Base-by-base conservation (phyloP, 35 echinoderm and acorn worm genomes). In the Anneissia japonica region DNA sequence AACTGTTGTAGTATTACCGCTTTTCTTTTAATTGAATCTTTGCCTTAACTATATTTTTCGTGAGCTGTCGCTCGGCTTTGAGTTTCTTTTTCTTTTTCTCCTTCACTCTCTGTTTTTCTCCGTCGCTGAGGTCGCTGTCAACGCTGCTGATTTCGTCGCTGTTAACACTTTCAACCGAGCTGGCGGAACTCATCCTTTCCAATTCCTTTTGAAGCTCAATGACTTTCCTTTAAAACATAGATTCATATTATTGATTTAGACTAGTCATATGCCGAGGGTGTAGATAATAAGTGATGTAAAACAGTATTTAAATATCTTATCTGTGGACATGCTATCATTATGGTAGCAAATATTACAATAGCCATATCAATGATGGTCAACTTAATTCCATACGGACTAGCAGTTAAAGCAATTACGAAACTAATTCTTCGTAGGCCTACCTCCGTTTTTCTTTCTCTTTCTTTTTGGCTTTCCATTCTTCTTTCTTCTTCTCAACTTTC, bases 91-190 rank as follows among this genome's bases (percentile, higher is more conserved):
- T 79, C 29, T 40, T 36, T 35, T 85, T 79, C 37, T 91, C 77
- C 35, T 91, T 84, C 30, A 21, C 41, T 31, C 79, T 7, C 6
- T 39, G 4, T 26, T 81, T 81, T 39, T 81, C 79, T 30, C 79
- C 38, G 16, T 81, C 79, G 40, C 79, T 86, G 14, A 92, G 35
- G 43, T 85, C 78, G 17, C 81, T 86, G 29, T 79, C 81, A 0
- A 83, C 56, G 37, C 56, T 73, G 4, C 91, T 93, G 21, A 97
- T 31, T 6, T 97, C 91, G 38, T 91, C 93, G 81, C 94, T 97
- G 26, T 82, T 88, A 3, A 97, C 91, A 38, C 94, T 97, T 38
- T 88, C 90, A 11, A 85, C 86, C 7, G 84, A 72, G 43, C 91
- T 97, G 1, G 85, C 85, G 3, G 88, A 82, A 56, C 88, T 90